phyloP scores from a whole-genome alignment of 1,140 invertebrate species.

The Dendrolimus kikuchii region DNA sequence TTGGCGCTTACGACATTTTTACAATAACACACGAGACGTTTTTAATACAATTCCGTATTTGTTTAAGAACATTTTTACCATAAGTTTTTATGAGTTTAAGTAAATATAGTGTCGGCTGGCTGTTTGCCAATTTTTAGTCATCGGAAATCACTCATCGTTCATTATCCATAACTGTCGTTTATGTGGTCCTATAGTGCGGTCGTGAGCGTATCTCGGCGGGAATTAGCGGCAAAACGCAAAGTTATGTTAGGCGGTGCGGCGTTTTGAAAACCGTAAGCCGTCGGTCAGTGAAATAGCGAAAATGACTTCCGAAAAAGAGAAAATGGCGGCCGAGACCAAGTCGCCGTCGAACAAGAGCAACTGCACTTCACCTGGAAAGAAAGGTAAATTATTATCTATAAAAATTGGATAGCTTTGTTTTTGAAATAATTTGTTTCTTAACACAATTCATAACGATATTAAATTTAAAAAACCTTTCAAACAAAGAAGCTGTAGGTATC shows the following conservation, averaged over 20 bases:
- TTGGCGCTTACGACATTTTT: too few species aligned
- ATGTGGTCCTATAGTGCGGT: slow-evolving; percentile 31
- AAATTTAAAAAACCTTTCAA: too few species aligned
- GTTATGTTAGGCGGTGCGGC: slow-evolving; percentile 46
- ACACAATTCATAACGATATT: too few species aligned
- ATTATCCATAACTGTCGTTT: slow-evolving; percentile 40
- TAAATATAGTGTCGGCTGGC: slow-evolving; percentile 36
- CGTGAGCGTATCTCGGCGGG: slow-evolving; percentile 16
- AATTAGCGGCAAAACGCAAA: neutral
- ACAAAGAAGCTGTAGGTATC: too few species aligned
- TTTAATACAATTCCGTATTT: slow-evolving; percentile 17
- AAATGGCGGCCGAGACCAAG: slow-evolving; percentile 58
- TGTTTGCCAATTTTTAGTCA: slow-evolving; percentile 50
- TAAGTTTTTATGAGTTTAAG: slow-evolving; percentile 31
- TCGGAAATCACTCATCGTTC: slow-evolving; percentile 37
- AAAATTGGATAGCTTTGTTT: too few species aligned
- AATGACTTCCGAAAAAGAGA: slow-evolving; percentile 64
- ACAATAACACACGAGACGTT: too few species aligned
- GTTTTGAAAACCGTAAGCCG: slow-evolving; percentile 24
- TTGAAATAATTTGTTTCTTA: too few species aligned
- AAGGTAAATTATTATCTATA: slow-evolving; percentile 36
- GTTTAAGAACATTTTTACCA: slow-evolving; percentile 5
- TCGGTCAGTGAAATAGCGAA: slow-evolving; percentile 23
- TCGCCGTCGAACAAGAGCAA: slow-evolving; percentile 64
- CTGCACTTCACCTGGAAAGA: slow-evolving; percentile 64